Conservation (phyloP, 2,113 vertebrate species). For the Myotis brandtii region DNA sequence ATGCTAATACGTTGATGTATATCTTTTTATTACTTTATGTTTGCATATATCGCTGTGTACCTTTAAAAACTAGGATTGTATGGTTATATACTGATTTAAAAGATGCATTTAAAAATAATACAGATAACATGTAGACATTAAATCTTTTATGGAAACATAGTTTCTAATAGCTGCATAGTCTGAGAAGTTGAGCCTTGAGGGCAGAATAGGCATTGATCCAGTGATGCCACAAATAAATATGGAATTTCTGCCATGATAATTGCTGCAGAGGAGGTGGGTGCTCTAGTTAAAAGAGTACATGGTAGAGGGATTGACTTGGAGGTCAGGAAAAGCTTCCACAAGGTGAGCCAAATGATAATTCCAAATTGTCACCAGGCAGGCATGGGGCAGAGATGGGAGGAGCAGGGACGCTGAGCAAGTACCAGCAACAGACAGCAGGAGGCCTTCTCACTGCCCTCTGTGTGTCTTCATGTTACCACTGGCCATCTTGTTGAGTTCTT, state of each 20-base stretch:
- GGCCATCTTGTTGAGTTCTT: neutral
- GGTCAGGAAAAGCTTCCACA: neutral
- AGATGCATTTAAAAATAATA: constrained; percentile 24
- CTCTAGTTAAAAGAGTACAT: neutral
- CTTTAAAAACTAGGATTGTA: neutral
- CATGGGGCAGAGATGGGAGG: neutral
- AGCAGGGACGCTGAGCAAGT: neutral
- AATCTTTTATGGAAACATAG: neutral
- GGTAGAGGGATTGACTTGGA: neutral
- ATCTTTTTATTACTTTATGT: neutral
- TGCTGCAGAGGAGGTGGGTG: neutral
- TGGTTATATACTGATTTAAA: neutral
- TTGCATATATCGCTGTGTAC: neutral
- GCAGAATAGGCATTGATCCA: neutral
- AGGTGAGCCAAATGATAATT: neutral
- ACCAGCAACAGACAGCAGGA: neutral
- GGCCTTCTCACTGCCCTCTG: neutral
- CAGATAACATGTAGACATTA: neutral
- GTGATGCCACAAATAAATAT: neutral
- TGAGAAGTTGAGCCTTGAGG: neutral
- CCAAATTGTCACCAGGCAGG: neutral
- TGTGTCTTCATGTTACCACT: neutral
- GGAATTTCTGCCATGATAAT: neutral
- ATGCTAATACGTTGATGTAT: neutral
- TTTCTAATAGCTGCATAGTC: neutral